Evolutionary conservation across 2,797 vertebrate genomes (phyloP).

Genomic region (Saxicola maurus): DNA sequence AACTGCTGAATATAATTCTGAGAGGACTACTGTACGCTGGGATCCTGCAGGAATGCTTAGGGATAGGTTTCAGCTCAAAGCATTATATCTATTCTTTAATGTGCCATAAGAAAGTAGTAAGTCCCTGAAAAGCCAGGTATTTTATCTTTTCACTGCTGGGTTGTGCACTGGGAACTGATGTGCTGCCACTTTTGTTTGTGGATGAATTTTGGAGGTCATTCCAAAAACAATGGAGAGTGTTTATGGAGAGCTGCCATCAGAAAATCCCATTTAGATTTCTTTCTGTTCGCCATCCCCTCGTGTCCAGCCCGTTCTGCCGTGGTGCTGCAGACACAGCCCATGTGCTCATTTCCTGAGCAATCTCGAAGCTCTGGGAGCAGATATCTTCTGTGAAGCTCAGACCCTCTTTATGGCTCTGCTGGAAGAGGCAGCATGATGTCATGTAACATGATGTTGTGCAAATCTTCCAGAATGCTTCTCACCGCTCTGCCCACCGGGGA

Average conservation of each 20-base stretch:
- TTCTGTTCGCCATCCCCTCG: background rate
- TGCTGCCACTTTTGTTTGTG: background rate
- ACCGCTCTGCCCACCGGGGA: background rate
- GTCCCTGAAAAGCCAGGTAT: background rate
- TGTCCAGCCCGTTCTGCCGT: background rate
- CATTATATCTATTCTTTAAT: background rate
- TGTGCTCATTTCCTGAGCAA: background rate
- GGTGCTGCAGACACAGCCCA: background rate
- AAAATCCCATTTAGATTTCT: background rate
- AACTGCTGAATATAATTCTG: slow-evolving; percentile 64
- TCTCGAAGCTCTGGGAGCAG: background rate
- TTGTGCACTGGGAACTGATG: background rate
- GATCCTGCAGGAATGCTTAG: slow-evolving; percentile 36
- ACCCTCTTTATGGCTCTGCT: slow-evolving; percentile 11
- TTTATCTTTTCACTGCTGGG: background rate
- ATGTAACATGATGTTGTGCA: slow-evolving; percentile 63
- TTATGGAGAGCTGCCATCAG: background rate
- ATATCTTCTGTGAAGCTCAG: background rate
- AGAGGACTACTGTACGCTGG: slow-evolving; percentile 27
- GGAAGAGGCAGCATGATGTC: slow-evolving; percentile 63
- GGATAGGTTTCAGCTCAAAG: slow-evolving; percentile 26
- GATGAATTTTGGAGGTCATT: background rate
- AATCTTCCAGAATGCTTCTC: slow-evolving; percentile 48
- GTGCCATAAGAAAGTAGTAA: background rate
- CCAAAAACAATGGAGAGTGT: background rate